Conservation (phyloP, 2,797 vertebrate genomes). For the Lacerta bilineata region DNA sequence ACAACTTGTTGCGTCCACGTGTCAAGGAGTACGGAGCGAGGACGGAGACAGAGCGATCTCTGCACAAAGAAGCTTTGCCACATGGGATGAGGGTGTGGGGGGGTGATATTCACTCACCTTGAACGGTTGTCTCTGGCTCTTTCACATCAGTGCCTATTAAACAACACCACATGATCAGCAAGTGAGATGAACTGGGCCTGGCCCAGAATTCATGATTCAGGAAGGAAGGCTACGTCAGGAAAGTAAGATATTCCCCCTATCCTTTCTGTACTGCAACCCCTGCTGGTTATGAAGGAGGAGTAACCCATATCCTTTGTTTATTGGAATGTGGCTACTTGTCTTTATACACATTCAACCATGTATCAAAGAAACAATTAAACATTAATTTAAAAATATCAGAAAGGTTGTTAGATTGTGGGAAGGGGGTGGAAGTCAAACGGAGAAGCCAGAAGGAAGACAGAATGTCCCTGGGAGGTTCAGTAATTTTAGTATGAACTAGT, state of each 20-base stretch:
- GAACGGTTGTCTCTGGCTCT: constrained; percentile 83
- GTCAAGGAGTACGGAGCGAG: not conserved
- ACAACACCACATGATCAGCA: constrained; percentile 37
- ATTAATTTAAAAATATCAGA: not conserved
- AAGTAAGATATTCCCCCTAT: not conserved
- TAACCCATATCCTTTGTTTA: too few relatives aligned
- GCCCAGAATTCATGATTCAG: rapidly evolving
- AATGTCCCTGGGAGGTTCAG: not conserved
- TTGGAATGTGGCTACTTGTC: too few relatives aligned
- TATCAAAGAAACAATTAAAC: not conserved
- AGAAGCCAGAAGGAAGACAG: not conserved
- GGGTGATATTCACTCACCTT: constrained; percentile 81
- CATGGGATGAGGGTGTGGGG: too few relatives aligned
- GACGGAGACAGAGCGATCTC: not conserved
- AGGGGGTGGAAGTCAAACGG: not conserved
- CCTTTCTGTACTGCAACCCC: not conserved
- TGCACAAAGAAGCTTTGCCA: not conserved
- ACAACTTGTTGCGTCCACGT: not conserved
- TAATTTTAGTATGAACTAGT: not conserved
- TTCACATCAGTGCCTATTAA: constrained; percentile 82
- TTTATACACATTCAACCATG: not conserved
- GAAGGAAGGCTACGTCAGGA: rapidly evolving
- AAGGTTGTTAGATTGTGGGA: too few relatives aligned
- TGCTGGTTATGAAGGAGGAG: not conserved
- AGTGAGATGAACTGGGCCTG: not conserved